phyloP scores from a whole-genome alignment of 2,888 invertebrate species.

The Caenorhabditis drosophilae region DNA sequence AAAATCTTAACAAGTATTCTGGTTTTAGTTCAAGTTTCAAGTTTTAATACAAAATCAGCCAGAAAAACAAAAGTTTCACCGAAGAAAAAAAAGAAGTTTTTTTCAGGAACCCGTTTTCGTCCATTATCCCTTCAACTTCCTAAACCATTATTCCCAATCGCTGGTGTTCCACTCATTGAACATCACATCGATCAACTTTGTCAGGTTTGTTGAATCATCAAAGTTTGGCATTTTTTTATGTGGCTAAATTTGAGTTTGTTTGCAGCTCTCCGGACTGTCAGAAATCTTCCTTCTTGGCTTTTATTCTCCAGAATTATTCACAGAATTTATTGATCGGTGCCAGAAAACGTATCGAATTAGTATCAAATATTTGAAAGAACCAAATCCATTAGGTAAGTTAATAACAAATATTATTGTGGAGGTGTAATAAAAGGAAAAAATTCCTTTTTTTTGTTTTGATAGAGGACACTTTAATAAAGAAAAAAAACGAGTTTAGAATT shows the following conservation, averaged over 20 bases:
- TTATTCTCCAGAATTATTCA: conserved; percentile 84
- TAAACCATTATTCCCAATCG: conserved; percentile 95
- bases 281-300: conserved; percentile 94
- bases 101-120: conserved; percentile 89
- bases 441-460: too few relatives aligned
- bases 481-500: too few relatives aligned
- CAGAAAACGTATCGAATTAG: conserved; percentile 56
- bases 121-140: conserved; percentile 95
- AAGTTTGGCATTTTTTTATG: conserved; percentile 3
- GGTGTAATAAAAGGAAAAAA: too few relatives aligned
- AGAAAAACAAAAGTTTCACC: conserved; percentile 1
- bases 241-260: conserved; percentile 1
- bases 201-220: conserved; percentile 43
- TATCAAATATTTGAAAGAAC: conserved; percentile 83
- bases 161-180: conserved; percentile 91
- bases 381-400: conserved; percentile 79
- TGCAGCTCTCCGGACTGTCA: conserved; percentile 79
- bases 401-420: too few relatives aligned
- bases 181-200: conserved; percentile 93
- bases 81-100: neutral
- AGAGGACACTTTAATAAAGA: too few relatives aligned
- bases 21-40: too few relatives aligned
- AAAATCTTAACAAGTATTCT: neutral
- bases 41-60: neutral
- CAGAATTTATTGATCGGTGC: conserved; percentile 83